Base-by-base conservation (phyloP, 2,888 invertebrate genomes). In the Drosophila prolongata region DNA sequence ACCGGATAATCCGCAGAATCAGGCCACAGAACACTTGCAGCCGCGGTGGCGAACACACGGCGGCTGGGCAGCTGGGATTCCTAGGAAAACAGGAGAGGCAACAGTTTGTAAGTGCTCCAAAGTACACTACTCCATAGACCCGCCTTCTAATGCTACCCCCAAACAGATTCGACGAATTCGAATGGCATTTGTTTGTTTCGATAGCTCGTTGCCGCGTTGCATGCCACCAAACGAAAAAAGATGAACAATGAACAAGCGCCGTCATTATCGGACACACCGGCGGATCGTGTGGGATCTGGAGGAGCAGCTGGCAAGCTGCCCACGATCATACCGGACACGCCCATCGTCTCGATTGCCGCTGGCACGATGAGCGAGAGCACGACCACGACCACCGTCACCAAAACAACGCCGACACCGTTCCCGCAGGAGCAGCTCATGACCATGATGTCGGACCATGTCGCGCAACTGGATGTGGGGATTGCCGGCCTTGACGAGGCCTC, bases 261-360 rank as follows among this genome's bases (percentile, higher is more conserved):
- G 50, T 62, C 73, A 58, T 49, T 62, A 70, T 44, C 69, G 53
- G 66, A 60, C 54, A 70, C n/a, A 55, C 52, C 61, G 64, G 54
- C 60, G 65, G 70, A 60, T 47, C 42, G 60, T 60, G 44, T 72
- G 50, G 71, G 70, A 30, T 34, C 59, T 44, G 55, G 46, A 30
- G 19, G 66, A 42, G 55, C 72, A 30, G 67, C 60, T 50, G 52
- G 55, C 61, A 86, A 81, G 46, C 78, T 80, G 19, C 81, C 87
- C 49, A 85, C 90, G 52, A 89, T 90, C 61, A 89, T 90, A 72
- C 87, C 90, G 10, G 90, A 89, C 77, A 89, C 90, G 57, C 90
- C 90, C 56, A 90, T 90, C 76, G 91, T 90, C 50, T 90, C 90
- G 14, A 90, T 90, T 79, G 91, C 91, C 62, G 84, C 90, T 61